Evolutionary conservation across 2,113 vertebrate genomes (phyloP), one percentile per base, ranked within the genome.

Genomic region (Notothenia coriiceps): DNA sequence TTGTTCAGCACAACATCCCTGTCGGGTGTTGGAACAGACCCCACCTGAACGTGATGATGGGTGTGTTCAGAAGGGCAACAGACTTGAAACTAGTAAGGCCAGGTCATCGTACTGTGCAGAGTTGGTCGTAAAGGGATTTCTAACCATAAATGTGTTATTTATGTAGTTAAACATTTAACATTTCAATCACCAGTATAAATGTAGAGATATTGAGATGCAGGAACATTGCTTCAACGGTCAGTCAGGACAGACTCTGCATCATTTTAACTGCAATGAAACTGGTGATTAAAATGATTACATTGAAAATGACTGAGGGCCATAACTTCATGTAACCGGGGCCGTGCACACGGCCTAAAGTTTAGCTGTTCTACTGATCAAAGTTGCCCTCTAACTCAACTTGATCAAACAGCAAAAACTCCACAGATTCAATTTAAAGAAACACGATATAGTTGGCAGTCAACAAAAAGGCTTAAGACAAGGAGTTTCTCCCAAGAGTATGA

Each of bases 61-160:
- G 13, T 57, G 22, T 62, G n/a, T 18, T n/a, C 35, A 70, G 20
- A 46, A 43, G 12, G 25, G 60, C 29, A 46, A n/a, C 25, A 43
- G n/a, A 52, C 5, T 9, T 60, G 3, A 61, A 57, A 4, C 6
- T 6, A 40, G 35, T 40, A 52, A 46, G 10, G 59, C 51, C n/a
- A 22, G 10, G 17, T n/a, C 9, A 22, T 10, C 4, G 15, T 29
- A 20, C 33, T 61, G 6, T 44, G 11, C 71, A 20, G 35, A 17
- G 10, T 11, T 64, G 17, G 10, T 25, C 62, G 20, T 60, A 46
- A 79, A 83, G 63, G 77, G 74, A 83, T 55, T 50, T 14, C 29
- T 5, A 52, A 2, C 29, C 67, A 17, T 25, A 55, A 3, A 10
- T 61, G 33, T 52, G 10, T 33, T 63, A 46, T 35, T 76, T 72